Evolutionary conservation across 2,113 vertebrate genomes (phyloP).

Genomic region (Ptyas mucosa): DNA sequence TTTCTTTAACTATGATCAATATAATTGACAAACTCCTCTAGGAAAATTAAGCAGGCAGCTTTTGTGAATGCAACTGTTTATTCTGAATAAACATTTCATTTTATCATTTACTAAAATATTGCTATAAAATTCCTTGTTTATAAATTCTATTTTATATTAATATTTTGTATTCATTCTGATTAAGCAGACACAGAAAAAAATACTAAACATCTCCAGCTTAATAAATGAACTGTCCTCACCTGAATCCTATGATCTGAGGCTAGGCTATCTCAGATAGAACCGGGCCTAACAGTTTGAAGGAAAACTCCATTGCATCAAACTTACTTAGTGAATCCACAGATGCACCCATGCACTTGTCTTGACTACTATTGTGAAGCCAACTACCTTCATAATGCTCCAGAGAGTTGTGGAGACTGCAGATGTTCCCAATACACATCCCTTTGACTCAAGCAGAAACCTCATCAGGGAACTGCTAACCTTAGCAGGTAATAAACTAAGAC

Average conservation of each 20-base stretch:
- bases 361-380: not conserved
- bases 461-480: too few species aligned
- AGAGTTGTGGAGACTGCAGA: too few species aligned
- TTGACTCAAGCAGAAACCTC: too few species aligned
- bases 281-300: not conserved
- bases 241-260: not conserved
- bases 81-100: not conserved
- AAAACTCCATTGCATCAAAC: not conserved
- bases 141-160: too few species aligned
- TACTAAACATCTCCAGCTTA: too few species aligned
- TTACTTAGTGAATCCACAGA: not conserved
- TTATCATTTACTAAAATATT: not conserved
- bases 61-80: not conserved
- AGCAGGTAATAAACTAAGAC: too few species aligned
- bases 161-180: too few species aligned
- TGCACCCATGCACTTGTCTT: not conserved
- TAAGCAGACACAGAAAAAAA: too few species aligned
- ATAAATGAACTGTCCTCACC: not conserved
- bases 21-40: not conserved
- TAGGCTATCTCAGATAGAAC: not conserved
- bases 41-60: not conserved
- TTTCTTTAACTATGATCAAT: slow-evolving; percentile 7
- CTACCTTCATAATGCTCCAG: too few species aligned
- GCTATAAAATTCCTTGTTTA: not conserved
- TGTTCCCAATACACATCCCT: too few species aligned